These are phyloP conservation scores for Polydrusus pterygomalis DNA, from an alignment of 2,888 invertebrate genomes.

Conservation along the genomic window DNA sequence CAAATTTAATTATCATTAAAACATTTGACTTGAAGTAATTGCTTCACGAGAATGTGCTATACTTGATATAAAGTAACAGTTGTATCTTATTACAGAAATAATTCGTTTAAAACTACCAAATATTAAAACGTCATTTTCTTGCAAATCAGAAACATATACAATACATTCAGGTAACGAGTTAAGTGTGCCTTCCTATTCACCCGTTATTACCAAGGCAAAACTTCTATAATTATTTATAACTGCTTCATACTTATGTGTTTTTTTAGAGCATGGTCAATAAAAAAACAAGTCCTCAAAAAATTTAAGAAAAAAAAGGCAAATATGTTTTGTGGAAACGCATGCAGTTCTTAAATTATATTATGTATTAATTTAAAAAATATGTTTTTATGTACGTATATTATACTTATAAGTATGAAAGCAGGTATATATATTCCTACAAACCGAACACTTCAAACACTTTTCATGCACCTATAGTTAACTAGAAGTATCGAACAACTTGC, in stretches of 20 bases:
- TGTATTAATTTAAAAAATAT: too few species aligned
- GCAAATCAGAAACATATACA: slow-evolving; percentile 51
- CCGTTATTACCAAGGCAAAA: slow-evolving; percentile 25
- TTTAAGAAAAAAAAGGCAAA: too few species aligned
- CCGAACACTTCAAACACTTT: neutral
- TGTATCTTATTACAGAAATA: too few species aligned
- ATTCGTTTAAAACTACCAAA: slow-evolving; percentile 1
- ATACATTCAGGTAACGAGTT: slow-evolving; percentile 54
- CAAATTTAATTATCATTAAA: too few species aligned
- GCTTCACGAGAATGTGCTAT: too few species aligned
- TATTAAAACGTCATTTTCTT: slow-evolving; percentile 30
- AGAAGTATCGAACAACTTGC: neutral
- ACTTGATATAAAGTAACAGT: too few species aligned
- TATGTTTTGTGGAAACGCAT: too few species aligned
- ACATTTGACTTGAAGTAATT: too few species aligned
- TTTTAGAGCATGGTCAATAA: neutral
- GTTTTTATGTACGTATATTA: too few species aligned
- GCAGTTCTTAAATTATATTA: too few species aligned
- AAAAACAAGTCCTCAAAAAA: too few species aligned
- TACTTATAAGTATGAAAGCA: neutral
- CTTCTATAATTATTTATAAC: slow-evolving; percentile 23
- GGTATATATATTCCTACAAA: slow-evolving; percentile 6
- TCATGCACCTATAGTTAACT: slow-evolving; percentile 13
- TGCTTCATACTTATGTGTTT: slow-evolving; percentile 9
- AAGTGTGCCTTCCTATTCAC: slow-evolving; percentile 35